Percentiles rank a stretch among this genome's conserved stretches.
phyloP scores from a whole-genome alignment of 2,888 invertebrate genomes.

The Fragum sueziense region DNA sequence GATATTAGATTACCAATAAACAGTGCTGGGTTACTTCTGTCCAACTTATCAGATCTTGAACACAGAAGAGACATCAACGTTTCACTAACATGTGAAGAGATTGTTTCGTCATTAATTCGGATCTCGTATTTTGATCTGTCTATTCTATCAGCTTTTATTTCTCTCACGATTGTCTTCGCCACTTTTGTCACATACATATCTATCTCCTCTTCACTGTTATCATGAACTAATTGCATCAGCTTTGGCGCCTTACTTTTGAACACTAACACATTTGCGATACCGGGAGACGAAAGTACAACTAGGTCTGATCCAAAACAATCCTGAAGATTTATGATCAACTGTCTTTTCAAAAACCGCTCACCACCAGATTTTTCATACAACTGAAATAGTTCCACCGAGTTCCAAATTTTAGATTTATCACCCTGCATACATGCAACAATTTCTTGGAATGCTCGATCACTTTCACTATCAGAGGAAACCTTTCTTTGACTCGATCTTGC shows the following conservation, averaged over 20 bases:
- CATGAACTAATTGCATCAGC: constrained; percentile 26
- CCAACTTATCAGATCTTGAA: constrained; percentile 18
- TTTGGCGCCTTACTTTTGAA: constrained; percentile 26
- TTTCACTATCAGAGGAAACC: not conserved
- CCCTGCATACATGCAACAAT: not conserved
- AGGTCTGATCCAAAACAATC: constrained; percentile 34
- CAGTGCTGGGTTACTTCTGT: constrained; percentile 16
- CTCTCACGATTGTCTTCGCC: constrained; percentile 24
- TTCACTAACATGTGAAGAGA: not conserved
- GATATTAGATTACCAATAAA: constrained; percentile 40
- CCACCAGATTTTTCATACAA: not conserved
- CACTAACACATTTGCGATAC: constrained; percentile 40
- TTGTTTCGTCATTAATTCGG: constrained; percentile 4
- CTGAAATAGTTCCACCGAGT: not conserved
- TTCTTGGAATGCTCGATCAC: not conserved
- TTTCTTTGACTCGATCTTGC: not conserved
- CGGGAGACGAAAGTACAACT: constrained; percentile 17
- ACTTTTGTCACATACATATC: constrained; percentile 16
- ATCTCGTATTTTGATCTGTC: constrained; percentile 19
- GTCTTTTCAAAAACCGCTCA: not conserved
- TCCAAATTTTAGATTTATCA: constrained; percentile 5
- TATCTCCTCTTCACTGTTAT: constrained; percentile 28
- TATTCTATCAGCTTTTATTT: constrained; percentile 7
- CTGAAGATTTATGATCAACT: not conserved
- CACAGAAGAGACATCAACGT: constrained; percentile 29